These are phyloP conservation scores for Cotesia glomerata DNA, from an alignment of 1,140 invertebrate species.

Conservation along the genomic window DNA sequence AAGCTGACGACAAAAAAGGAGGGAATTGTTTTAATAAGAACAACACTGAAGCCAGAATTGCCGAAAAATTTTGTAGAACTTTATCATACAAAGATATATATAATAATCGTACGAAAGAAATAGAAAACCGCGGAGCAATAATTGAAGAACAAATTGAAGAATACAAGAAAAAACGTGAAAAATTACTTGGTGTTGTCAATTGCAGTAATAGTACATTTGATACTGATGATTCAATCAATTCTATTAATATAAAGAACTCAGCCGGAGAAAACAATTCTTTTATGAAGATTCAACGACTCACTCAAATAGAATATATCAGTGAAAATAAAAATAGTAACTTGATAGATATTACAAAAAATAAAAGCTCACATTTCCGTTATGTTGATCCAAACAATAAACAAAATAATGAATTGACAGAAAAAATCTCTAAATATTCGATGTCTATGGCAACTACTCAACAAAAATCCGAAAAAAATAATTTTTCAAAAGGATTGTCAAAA, in stretches of 20 bases:
- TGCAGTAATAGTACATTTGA: conserved; percentile 10
- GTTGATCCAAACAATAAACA: conserved; percentile 34
- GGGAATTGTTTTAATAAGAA: conserved; percentile 41
- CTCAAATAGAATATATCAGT: background rate
- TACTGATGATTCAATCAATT: conserved; percentile 13
- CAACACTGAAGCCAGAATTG: conserved; percentile 42
- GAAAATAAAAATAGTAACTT: background rate
- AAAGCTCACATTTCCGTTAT: background rate
- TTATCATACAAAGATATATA: conserved; percentile 46
- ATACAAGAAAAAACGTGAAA: conserved; percentile 58
- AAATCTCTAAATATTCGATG: conserved; percentile 38
- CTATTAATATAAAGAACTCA: background rate
- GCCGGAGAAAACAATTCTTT: background rate
- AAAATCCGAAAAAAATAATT: conserved; percentile 45
- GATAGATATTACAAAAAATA: background rate
- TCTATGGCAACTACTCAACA: conserved; percentile 38
- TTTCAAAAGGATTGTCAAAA: conserved; percentile 39
- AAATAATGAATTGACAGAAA: conserved; percentile 29
- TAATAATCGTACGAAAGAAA: conserved; percentile 36
- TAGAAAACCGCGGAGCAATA: conserved; percentile 47
- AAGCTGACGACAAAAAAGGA: conserved; percentile 49
- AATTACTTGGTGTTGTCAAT: conserved; percentile 48
- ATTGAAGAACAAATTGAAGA: conserved; percentile 61
- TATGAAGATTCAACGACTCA: conserved; percentile 8
- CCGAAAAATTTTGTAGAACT: conserved; percentile 49